Base-by-base conservation (phyloP, 53 echinoderm and acorn worm species). In the Antedon mediterranea region DNA sequence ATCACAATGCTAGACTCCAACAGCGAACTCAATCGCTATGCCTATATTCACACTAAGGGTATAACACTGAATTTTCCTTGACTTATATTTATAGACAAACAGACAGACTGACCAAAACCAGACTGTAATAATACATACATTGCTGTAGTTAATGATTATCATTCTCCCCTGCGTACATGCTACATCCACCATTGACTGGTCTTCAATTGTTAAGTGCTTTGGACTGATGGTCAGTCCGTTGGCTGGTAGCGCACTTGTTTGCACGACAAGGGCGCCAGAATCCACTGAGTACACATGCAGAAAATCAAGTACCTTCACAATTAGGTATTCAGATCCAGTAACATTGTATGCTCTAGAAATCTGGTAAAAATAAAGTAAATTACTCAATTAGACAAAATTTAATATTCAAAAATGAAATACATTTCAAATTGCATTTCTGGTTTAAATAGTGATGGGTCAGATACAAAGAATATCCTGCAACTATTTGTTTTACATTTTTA, bases 221-320 rank as follows among this genome's bases (percentile, higher is more conserved):
- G 72, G 71, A 37, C 77, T 89, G 27, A 82, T 71, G 74, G 80
- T 72, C 33, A 80, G 74, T n/a, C 71, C 80, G 78, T 43, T 30
- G 26, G 84, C 30, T 29, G 34, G 78, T 11, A 43, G 27, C 11
- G 31, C 11, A 7, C 78, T 43, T 72, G 88, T 43, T 9, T 88
- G 79, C 33, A 93, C 74, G 75, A 93, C 75, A 32, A 88, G 80
- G 32, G 30, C 71, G 26, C 88, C 79, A 3, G 94, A 89, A 29
- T 89, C 89, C 74, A 87, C 73, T 2, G 94, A 94, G 82, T 82
- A 94, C 33, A 91, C 70, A 75, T 76, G 77, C 28, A 91, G 75
- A 0, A 83, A 80, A 23, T 89, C 94, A n/a, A 89, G 29, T 28
- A 94, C 71, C 72, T 73, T 75, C 29, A 86, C 75, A 31, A 87